Evolutionary conservation across 2,113 vertebrate species (phyloP).

Genomic region (Mastomys coucha): DNA sequence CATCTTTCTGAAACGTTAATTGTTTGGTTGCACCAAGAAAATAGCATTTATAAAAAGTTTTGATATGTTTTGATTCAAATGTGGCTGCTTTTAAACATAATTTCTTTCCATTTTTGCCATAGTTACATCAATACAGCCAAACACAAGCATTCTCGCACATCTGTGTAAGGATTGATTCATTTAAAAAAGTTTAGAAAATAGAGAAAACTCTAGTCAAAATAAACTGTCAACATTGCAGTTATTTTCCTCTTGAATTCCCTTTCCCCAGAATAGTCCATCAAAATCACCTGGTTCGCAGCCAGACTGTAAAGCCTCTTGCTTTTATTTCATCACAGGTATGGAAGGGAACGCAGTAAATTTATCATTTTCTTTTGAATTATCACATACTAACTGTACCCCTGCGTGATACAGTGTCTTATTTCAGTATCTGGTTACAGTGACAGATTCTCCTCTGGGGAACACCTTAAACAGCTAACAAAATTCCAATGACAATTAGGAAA

Average conservation of each 20-base stretch:
- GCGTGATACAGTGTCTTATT: too few species aligned
- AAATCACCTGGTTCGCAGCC: background rate
- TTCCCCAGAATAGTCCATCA: background rate
- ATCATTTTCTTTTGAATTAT: background rate
- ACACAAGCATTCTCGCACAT: background rate
- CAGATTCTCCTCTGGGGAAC: background rate
- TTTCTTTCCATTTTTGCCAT: background rate
- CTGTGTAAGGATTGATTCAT: background rate
- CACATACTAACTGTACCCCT: background rate
- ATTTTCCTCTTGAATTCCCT: background rate
- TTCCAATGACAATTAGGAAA: background rate
- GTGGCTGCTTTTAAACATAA: too few species aligned
- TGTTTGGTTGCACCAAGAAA: background rate
- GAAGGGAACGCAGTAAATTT: background rate
- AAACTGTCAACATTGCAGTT: background rate
- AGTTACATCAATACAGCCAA: background rate
- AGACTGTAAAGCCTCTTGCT: background rate
- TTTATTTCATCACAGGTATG: too few species aligned
- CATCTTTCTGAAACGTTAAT: rapidly evolving
- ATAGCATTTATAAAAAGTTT: background rate
- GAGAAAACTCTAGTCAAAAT: background rate
- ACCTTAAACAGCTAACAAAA: background rate
- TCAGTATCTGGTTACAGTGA: background rate
- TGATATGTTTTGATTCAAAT: background rate
- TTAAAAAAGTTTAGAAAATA: background rate